Conservation (phyloP, 2,113 vertebrate genomes). For the Cnemophilus loriae region DNA sequence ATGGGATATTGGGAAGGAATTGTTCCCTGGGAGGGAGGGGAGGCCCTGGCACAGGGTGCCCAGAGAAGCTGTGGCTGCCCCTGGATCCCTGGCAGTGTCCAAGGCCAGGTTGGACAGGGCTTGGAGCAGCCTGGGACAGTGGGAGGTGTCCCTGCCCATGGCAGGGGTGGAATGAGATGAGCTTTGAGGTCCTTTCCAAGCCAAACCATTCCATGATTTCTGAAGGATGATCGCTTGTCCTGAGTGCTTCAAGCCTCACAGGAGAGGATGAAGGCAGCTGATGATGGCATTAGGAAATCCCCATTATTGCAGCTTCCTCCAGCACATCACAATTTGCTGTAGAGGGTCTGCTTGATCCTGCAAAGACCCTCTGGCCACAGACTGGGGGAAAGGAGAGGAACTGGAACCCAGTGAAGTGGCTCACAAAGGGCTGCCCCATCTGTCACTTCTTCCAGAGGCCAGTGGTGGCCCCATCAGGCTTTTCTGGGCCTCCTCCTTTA, state of each 20-base stretch:
- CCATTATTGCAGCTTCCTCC: not conserved
- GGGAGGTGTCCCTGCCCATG: not conserved
- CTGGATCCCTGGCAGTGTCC: not conserved
- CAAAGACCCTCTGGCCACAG: not conserved
- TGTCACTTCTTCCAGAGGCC: not conserved
- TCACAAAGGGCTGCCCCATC: not conserved
- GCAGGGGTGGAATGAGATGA: not conserved
- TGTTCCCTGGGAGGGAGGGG: accelerated
- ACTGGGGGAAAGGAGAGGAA: not conserved
- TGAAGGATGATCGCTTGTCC: accelerated
- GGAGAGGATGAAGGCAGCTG: not conserved
- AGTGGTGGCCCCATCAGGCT: not conserved
- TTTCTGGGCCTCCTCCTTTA: not conserved
- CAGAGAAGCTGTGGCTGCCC: not conserved
- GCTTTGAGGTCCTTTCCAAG: not conserved
- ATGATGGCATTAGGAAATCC: not conserved
- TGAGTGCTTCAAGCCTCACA: not conserved
- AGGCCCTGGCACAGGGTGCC: not conserved
- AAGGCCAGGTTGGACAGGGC: accelerated
- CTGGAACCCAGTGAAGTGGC: not conserved
- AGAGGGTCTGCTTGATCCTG: not conserved
- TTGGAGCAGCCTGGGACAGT: accelerated
- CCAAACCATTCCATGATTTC: not conserved
- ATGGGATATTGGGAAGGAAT: not conserved
- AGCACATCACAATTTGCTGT: not conserved